Percentiles rank a stretch among this genome's conserved stretches.
phyloP scores from a whole-genome alignment of 1,140 invertebrate species.

The Pogonomyrmex barbatus region DNA sequence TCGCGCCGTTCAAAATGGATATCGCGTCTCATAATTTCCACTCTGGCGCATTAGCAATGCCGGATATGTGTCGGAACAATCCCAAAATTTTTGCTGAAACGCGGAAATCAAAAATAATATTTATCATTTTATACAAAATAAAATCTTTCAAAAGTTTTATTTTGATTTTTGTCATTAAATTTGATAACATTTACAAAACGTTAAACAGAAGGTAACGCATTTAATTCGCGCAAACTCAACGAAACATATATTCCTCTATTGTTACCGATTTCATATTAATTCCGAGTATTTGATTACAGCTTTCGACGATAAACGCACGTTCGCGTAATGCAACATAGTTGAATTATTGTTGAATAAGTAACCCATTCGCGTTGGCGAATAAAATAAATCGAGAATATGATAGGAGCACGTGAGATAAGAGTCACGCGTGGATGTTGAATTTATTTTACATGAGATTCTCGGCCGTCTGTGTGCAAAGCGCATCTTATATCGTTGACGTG shows the following conservation, averaged over 20 bases:
- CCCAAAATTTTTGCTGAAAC: neutral
- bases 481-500: conserved; percentile 37
- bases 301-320: neutral
- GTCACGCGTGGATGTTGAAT: conserved; percentile 2
- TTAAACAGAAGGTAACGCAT: neutral
- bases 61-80: neutral
- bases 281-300: neutral
- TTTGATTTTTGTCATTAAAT: neutral
- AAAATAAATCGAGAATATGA: conserved; percentile 8
- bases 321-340: neutral
- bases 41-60: neutral
- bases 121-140: neutral
- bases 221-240: neutral
- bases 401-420: neutral
- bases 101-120: neutral
- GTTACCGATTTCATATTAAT: conserved; percentile 10
- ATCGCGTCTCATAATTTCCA: conserved; percentile 37
- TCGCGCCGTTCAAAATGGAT: conserved; percentile 8
- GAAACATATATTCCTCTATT: neutral
- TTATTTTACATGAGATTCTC: conserved; percentile 29
- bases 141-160: neutral
- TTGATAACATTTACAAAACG: neutral
- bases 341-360: conserved; percentile 35
- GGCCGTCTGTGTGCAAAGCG: conserved; percentile 7
- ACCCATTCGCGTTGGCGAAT: neutral